These are phyloP conservation scores for Cactoblastis cactorum DNA, from an alignment of 2,888 invertebrate genomes.

Conservation along the genomic window DNA sequence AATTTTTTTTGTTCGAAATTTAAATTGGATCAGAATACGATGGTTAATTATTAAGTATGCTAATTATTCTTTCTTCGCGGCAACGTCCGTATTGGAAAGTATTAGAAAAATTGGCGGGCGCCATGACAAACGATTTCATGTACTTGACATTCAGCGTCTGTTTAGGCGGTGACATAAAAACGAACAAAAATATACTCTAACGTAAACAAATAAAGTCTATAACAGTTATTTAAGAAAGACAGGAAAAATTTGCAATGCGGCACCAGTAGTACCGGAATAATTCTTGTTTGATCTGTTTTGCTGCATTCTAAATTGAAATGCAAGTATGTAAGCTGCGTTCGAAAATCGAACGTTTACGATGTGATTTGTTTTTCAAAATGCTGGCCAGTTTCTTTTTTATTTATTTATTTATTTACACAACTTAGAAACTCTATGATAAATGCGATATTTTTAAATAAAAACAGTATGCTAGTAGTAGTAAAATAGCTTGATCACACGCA, in stretches of 20 bases:
- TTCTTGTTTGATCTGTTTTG: constrained; percentile 42
- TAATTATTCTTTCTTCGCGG: constrained; percentile 45
- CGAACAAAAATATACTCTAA: constrained; percentile 33
- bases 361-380: constrained; percentile 51
- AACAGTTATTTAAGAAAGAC: constrained; percentile 19
- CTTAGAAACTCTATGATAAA: neutral
- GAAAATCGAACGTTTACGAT: constrained; percentile 49
- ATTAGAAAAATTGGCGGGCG: constrained; percentile 51
- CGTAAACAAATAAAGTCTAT: constrained; percentile 25
- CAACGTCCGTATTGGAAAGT: constrained; percentile 55
- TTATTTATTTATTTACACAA: no score
- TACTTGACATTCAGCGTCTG: constrained; percentile 66
- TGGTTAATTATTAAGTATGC: constrained; percentile 27
- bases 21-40: neutral
- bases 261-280: constrained; percentile 32
- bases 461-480: no score
- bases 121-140: constrained; percentile 65
- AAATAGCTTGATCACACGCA: no score
- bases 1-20: neutral
- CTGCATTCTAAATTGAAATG: constrained; percentile 52
- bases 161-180: constrained; percentile 22
- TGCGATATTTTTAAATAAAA: no score
- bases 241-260: constrained; percentile 39
- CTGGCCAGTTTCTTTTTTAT: constrained; percentile 36
- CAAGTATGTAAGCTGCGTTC: constrained; percentile 46